phyloP scores from a whole-genome alignment of 1,140 invertebrate genomes.

The Trichonephila clavata region DNA sequence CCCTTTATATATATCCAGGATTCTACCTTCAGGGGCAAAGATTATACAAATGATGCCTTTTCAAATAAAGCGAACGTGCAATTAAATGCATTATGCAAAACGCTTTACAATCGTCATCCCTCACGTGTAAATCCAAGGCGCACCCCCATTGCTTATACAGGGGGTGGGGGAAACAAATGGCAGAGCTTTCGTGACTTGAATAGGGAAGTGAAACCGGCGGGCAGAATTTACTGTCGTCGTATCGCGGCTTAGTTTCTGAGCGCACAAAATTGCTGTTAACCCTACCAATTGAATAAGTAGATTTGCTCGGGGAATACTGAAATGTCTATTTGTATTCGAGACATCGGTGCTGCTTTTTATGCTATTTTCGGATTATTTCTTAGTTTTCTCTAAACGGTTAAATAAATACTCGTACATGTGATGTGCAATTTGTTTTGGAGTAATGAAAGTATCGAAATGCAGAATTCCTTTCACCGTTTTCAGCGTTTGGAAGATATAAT shows the following conservation, averaged over 20 bases:
- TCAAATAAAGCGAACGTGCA: neutral
- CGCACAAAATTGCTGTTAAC: neutral
- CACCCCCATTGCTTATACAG: too few relatives aligned
- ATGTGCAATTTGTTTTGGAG: neutral
- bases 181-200: neutral
- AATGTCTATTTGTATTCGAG: neutral
- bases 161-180: neutral
- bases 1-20: too few relatives aligned
- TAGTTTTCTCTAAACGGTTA: neutral
- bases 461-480: too few relatives aligned
- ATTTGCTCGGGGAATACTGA: neutral
- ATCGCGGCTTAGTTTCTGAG: neutral
- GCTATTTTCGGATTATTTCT: neutral
- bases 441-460: neutral
- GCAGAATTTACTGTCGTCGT: neutral
- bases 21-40: too few relatives aligned
- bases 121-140: neutral
- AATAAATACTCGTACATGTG: too few relatives aligned
- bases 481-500: too few relatives aligned
- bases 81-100: neutral
- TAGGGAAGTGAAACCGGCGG: neutral
- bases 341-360: neutral
- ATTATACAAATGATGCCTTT: neutral
- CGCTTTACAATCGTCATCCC: neutral
- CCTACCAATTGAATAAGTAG: neutral